Conservation (phyloP, 2,113 vertebrate species). For the Calypte anna region DNA sequence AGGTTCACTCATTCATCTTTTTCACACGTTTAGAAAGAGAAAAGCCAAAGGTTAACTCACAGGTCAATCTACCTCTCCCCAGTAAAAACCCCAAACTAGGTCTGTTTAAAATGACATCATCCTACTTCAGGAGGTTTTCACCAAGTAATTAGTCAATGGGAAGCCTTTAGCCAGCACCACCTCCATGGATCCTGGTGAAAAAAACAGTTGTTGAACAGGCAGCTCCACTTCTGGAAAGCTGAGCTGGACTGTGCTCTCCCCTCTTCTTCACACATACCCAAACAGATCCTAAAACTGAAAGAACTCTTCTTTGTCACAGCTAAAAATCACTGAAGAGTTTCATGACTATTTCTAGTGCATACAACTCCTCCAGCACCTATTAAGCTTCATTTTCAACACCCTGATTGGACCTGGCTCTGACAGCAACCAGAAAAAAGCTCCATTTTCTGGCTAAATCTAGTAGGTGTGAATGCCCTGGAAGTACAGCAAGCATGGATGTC, state of each 20-base stretch:
- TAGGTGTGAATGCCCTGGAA: background rate
- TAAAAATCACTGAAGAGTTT: background rate
- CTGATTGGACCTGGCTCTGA: background rate
- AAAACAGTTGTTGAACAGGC: background rate
- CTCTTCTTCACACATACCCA: background rate
- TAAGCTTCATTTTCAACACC: background rate
- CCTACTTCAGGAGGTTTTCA: background rate
- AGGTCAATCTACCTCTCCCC: background rate
- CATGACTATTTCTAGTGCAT: background rate
- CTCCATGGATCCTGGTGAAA: background rate
- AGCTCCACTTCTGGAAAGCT: background rate
- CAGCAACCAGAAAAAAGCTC: background rate
- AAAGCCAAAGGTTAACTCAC: background rate
- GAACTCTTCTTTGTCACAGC: background rate
- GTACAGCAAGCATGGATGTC: background rate
- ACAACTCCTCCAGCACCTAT: background rate
- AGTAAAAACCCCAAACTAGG: background rate
- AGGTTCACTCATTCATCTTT: fast-evolving
- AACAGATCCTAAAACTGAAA: background rate
- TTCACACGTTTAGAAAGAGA: background rate
- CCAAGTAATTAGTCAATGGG: background rate
- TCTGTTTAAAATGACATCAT: background rate
- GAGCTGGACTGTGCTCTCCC: background rate
- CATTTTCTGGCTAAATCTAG: background rate
- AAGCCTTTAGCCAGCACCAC: background rate